Percentiles rank a stretch among this genome's conserved stretches.
Evolutionary conservation across 2,888 invertebrate genomes (phyloP).

Genomic region (Rhamphomyia laevipes): DNA sequence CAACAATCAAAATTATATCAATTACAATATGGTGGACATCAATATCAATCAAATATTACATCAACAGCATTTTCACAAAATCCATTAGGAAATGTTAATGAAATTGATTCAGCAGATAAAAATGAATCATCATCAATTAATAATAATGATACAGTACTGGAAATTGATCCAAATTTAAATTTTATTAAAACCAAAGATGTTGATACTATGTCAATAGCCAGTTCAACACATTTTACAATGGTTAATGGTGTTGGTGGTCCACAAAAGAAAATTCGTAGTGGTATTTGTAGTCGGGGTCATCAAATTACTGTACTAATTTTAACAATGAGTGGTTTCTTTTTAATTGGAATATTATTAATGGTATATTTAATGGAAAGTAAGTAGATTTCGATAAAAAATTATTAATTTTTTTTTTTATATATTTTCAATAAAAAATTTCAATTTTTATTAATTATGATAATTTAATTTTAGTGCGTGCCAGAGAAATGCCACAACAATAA

Average conservation of each 20-base stretch:
- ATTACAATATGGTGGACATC: constrained; percentile 11
- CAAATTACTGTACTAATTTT: constrained; percentile 72
- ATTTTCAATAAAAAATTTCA: too few species aligned
- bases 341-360: constrained; percentile 67
- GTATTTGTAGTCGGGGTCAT: constrained; percentile 63
- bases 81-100: background rate
- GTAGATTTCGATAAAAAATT: too few species aligned
- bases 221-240: constrained; percentile 79
- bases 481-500: constrained; percentile 31
- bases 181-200: constrained; percentile 40
- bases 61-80: background rate
- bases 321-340: constrained; percentile 70
- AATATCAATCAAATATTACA: constrained; percentile 15
- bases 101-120: background rate
- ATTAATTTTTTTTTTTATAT: too few species aligned
- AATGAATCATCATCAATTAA: constrained; percentile 1
- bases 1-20: constrained; percentile 20
- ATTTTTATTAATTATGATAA: constrained; percentile 2
- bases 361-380: constrained; percentile 77
- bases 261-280: constrained; percentile 48
- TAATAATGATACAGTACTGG: constrained; percentile 26
- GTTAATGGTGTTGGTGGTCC: constrained; percentile 63
- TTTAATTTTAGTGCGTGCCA: constrained; percentile 42
- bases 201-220: constrained; percentile 66
- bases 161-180: constrained; percentile 34